Conservation (phyloP, 2,113 vertebrate species). For the Anhinga rufa region DNA sequence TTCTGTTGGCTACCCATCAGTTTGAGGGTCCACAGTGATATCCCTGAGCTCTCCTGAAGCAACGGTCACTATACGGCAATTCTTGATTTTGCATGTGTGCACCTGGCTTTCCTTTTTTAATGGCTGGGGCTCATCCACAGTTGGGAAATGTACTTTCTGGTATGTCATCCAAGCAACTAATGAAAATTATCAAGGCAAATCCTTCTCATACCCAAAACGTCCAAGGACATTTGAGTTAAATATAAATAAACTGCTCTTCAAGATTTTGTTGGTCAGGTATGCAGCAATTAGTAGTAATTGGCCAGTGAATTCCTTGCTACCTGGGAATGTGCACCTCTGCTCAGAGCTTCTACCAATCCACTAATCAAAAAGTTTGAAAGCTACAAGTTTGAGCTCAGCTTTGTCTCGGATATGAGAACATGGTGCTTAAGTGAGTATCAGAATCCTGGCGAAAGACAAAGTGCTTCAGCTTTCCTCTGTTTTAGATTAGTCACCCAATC, state of each 20-base stretch:
- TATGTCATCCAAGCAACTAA: background rate
- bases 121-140: background rate
- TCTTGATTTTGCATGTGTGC: background rate
- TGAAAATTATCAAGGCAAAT: background rate
- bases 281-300: background rate
- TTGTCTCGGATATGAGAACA: background rate
- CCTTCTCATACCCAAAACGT: background rate
- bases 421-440: background rate
- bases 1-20: background rate
- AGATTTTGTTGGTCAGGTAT: background rate
- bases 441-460: background rate
- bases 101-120: background rate
- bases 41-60: background rate
- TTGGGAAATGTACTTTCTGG: background rate
- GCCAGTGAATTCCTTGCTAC: background rate
- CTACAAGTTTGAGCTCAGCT: background rate
- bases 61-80: background rate
- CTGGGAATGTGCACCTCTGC: background rate
- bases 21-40: background rate
- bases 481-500: background rate
- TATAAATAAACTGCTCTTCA: background rate
- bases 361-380: background rate
- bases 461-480: background rate
- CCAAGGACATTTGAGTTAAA: background rate
- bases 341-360: background rate